These are phyloP conservation scores for Hemithea aestivaria DNA, from an alignment of 2,888 invertebrate genomes.

Conservation along the genomic window DNA sequence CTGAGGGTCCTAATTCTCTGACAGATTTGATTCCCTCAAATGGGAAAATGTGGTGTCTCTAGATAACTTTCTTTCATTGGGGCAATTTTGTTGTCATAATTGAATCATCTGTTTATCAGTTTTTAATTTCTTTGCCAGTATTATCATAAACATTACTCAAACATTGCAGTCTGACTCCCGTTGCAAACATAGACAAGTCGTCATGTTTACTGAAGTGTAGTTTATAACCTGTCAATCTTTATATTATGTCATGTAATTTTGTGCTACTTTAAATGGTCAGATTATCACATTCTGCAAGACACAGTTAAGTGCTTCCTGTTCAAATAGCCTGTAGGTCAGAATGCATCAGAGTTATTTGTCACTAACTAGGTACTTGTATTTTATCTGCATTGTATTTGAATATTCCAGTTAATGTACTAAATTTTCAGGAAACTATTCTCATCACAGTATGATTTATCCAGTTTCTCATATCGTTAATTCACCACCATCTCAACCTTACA, in stretches of 20 bases:
- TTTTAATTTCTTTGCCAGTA: conserved; percentile 5
- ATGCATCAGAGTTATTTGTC: conserved; percentile 6
- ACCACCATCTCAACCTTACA: conserved; percentile 6
- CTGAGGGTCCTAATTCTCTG: conserved; percentile 8
- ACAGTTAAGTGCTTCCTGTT: conserved; percentile 6
- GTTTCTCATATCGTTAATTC: conserved; percentile 6
- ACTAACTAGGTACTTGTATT: conserved; percentile 12
- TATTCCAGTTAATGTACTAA: conserved; percentile 6
- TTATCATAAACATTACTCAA: conserved; percentile 2
- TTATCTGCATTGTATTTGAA: conserved; percentile 5
- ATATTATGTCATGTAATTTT: too few relatives aligned
- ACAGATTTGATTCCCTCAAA: conserved; percentile 1
- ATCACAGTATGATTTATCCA: conserved; percentile 5
- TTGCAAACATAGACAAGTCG: conserved; percentile 4
- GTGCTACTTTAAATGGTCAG: too few relatives aligned
- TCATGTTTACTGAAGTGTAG: background rate
- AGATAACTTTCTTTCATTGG: conserved; percentile 1
- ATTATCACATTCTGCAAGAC: conserved; percentile 3
- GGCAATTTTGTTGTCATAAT: conserved; percentile 2
- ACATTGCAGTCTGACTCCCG: conserved; percentile 2
- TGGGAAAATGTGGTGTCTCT: conserved; percentile 2
- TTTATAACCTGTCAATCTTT: background rate
- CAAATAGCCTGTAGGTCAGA: conserved; percentile 8
- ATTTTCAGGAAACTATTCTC: conserved; percentile 5
- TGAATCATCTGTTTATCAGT: conserved; percentile 4